A percentile compares a stretch with the other conserved stretches of the same genome.
phyloP scores from a whole-genome alignment of 2,888 invertebrate genomes.

The Torymus auratus region DNA sequence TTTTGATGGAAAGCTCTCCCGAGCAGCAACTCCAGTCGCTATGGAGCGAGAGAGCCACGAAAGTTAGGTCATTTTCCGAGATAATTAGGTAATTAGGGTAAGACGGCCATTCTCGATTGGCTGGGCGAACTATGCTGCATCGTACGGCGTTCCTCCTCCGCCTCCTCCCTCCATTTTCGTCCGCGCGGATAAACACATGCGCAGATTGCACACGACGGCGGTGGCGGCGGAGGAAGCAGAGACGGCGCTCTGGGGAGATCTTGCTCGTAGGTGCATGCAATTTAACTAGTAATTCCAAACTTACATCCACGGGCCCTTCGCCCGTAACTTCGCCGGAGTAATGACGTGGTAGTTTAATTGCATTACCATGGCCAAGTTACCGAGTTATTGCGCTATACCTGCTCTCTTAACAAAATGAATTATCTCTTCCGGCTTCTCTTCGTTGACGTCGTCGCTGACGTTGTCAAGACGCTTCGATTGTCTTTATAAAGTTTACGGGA shows the following conservation, averaged over 20 bases:
- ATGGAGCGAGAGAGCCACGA: neutral
- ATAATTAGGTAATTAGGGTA: constrained; percentile 74
- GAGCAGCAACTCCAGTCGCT: no score
- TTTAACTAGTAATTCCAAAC: constrained; percentile 76
- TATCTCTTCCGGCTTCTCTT: constrained; percentile 48
- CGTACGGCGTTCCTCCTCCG: constrained; percentile 38
- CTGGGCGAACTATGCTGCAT: constrained; percentile 49
- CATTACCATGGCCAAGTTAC: constrained; percentile 72
- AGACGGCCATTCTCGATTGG: constrained; percentile 67
- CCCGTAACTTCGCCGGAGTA: constrained; percentile 60
- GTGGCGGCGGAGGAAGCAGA: constrained; percentile 55
- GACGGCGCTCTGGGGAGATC: constrained; percentile 37
- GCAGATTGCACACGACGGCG: constrained; percentile 69
- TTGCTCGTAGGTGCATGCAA: constrained; percentile 71
- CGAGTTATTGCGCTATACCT: constrained; percentile 70
- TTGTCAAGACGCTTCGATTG: constrained; percentile 31
- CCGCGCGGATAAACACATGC: constrained; percentile 74
- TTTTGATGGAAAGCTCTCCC: no score
- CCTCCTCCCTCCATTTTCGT: constrained; percentile 41
- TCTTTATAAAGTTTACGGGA: constrained; percentile 12
- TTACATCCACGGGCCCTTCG: constrained; percentile 71
- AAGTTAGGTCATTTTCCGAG: constrained; percentile 71
- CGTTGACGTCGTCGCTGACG: neutral
- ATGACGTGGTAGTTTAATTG: constrained; percentile 75
- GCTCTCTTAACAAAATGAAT: constrained; percentile 59